phyloP scores from a whole-genome alignment of 2,888 invertebrate species.

The Tiliacea citrago region DNA sequence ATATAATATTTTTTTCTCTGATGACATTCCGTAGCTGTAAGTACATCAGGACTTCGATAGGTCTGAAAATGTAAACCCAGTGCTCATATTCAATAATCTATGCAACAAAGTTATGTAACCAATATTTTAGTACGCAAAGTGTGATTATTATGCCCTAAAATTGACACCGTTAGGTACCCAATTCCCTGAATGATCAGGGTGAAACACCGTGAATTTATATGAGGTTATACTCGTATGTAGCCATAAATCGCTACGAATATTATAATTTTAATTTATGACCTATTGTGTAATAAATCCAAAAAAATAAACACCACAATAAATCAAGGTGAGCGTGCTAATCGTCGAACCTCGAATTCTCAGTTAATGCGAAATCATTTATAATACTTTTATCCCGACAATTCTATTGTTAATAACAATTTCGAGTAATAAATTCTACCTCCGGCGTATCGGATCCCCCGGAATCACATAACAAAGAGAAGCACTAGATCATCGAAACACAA shows the following conservation, averaged over 20 bases:
- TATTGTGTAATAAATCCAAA: slow-evolving; percentile 53
- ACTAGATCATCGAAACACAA: slow-evolving; percentile 83
- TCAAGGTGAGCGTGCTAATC: slow-evolving; percentile 70
- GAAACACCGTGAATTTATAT: slow-evolving; percentile 35
- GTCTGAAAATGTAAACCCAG: neutral
- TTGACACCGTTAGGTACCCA: neutral
- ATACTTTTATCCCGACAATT: slow-evolving; percentile 70
- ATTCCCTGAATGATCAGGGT: slow-evolving; percentile 3
- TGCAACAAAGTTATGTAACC: neutral
- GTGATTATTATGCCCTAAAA: neutral
- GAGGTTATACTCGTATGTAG: slow-evolving; percentile 23
- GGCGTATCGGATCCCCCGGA: slow-evolving; percentile 80
- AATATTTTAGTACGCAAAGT: neutral
- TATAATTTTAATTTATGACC: slow-evolving; percentile 54
- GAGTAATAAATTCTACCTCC: slow-evolving; percentile 79
- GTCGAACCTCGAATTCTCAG: slow-evolving; percentile 69
- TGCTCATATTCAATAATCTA: neutral
- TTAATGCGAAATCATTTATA: slow-evolving; percentile 71
- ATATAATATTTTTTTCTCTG: neutral
- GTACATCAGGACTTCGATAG: neutral
- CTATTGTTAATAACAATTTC: slow-evolving; percentile 71
- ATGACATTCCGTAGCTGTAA: neutral
- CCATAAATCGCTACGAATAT: slow-evolving; percentile 52
- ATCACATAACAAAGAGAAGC: slow-evolving; percentile 81
- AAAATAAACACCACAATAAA: slow-evolving; percentile 63